These are phyloP conservation scores for Lithophane semibrunnea DNA, from an alignment of 2,888 invertebrate genomes.

Conservation along the genomic window DNA sequence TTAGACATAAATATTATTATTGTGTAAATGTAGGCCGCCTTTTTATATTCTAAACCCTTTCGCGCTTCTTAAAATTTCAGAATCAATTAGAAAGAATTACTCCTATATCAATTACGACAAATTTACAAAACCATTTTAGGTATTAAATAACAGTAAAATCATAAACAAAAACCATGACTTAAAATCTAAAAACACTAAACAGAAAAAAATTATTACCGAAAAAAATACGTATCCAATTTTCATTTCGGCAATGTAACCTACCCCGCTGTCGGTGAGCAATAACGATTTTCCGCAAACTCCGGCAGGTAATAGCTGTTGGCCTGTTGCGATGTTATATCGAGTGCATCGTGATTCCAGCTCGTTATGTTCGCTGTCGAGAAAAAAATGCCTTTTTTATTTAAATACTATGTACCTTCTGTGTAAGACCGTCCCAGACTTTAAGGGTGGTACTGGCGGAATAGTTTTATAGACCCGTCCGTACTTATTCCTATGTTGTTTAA, in stretches of 20 bases:
- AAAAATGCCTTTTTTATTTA: constrained; percentile 57
- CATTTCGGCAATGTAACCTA: constrained; percentile 42
- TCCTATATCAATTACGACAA: background rate
- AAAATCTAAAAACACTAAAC: background rate
- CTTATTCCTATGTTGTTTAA: constrained; percentile 18
- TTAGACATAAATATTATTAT: background rate
- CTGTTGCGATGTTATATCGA: constrained; percentile 77
- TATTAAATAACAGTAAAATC: background rate
- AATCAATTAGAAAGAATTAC: background rate
- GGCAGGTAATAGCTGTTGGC: constrained; percentile 79
- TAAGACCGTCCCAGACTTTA: constrained; percentile 21
- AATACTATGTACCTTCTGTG: constrained; percentile 40
- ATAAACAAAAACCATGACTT: background rate
- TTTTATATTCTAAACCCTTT: background rate
- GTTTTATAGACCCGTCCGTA: constrained; percentile 6
- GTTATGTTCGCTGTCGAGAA: constrained; percentile 63
- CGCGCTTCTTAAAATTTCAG: background rate
- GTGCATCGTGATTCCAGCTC: constrained; percentile 78
- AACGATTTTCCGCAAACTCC: constrained; percentile 82
- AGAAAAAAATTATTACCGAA: background rate
- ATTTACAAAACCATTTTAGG: background rate
- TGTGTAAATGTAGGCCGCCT: background rate
- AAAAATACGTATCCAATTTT: constrained; percentile 38
- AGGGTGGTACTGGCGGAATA: constrained; percentile 13
- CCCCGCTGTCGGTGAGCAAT: constrained; percentile 73